Percentiles rank a stretch among this genome's conserved stretches.
phyloP scores from a whole-genome alignment of 2,888 invertebrate species.

The Metalampra italica region DNA sequence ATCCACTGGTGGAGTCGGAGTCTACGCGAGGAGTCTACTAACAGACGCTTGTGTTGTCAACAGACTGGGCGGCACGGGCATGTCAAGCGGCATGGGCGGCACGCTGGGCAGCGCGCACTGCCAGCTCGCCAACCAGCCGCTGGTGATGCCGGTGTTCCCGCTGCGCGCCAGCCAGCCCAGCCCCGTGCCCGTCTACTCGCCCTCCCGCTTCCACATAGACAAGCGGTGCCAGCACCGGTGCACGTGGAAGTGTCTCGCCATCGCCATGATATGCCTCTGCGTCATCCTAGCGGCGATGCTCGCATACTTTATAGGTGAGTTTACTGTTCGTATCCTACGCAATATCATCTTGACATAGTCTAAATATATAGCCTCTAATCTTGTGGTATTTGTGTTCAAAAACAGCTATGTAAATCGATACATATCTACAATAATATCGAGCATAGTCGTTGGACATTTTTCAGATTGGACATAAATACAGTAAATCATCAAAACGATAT shows the following conservation, averaged over 20 bases:
- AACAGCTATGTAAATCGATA: not conserved
- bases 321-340: no score
- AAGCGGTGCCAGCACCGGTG: slow-evolving; percentile 95
- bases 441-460: no score
- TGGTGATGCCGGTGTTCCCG: slow-evolving; percentile 94
- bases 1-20: no score
- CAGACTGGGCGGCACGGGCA: slow-evolving; percentile 77
- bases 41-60: slow-evolving; percentile 24
- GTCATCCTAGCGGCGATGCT: slow-evolving; percentile 95
- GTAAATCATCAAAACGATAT: not conserved
- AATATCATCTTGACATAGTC: no score
- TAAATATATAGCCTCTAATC: no score
- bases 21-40: not conserved
- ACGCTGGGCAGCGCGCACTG: slow-evolving; percentile 82
- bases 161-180: slow-evolving; percentile 90
- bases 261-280: slow-evolving; percentile 93
- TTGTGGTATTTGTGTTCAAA: not conserved
- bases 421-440: not conserved
- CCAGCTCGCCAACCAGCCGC: slow-evolving; percentile 84
- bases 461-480: no score
- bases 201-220: slow-evolving; percentile 96
- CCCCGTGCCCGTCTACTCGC: slow-evolving; percentile 86
- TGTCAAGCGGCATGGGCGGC: slow-evolving; percentile 79
- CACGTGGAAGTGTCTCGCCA: slow-evolving; percentile 98
- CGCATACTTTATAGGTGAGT: slow-evolving; percentile 96